Conservation (phyloP, 2,113 vertebrate species). For the Calonectris borealis region DNA sequence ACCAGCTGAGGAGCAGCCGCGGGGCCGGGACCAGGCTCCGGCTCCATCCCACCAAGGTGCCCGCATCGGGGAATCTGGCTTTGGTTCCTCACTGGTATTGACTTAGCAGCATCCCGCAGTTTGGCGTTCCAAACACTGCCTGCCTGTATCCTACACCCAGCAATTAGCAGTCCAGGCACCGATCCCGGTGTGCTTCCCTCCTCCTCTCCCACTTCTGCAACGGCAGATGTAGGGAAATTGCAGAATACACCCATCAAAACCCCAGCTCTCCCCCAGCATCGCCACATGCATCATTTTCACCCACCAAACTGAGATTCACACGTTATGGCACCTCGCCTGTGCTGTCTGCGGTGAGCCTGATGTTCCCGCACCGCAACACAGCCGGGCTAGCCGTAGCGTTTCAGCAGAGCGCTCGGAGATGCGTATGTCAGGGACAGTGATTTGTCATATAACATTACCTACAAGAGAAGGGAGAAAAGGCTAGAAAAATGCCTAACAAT, state of each 20-base stretch:
- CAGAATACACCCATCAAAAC: background rate
- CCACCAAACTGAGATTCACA: background rate
- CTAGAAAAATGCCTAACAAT: constrained; percentile 7
- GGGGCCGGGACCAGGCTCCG: background rate
- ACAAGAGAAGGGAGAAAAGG: background rate
- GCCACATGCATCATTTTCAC: rapidly evolving
- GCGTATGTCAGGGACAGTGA: background rate
- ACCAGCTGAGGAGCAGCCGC: background rate
- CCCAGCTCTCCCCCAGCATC: background rate
- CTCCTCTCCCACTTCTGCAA: background rate
- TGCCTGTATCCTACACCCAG: background rate
- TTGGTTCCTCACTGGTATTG: background rate
- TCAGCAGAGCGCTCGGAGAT: background rate
- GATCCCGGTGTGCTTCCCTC: rapidly evolving
- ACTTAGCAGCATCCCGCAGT: background rate
- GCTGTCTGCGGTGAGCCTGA: background rate
- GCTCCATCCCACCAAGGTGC: background rate
- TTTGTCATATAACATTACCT: background rate
- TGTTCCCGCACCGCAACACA: background rate
- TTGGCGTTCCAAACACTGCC: rapidly evolving
- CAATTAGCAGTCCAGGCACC: background rate
- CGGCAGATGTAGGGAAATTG: background rate
- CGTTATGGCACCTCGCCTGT: background rate
- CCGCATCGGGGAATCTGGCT: background rate
- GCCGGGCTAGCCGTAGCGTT: background rate